A percentile compares a stretch with the other conserved stretches of the same genome.
Conservation (phyloP, 2,113 vertebrate genomes). For the Sinocyclocheilus grahami region DNA sequence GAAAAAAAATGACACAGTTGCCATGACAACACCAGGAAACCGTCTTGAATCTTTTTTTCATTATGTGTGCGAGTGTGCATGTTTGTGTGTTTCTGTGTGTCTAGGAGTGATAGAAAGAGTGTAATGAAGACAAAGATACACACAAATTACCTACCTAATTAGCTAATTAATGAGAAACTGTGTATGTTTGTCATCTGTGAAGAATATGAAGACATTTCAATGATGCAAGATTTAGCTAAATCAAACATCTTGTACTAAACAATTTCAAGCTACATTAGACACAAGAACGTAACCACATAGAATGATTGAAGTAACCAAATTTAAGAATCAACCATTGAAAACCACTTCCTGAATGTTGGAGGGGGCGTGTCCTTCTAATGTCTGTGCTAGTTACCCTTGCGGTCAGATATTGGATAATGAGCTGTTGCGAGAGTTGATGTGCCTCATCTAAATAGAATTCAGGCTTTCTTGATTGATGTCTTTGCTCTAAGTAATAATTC, state of each 20-base stretch:
- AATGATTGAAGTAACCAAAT: not conserved
- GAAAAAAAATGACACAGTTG: slow-evolving; percentile 34
- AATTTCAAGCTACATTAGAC: slow-evolving; percentile 30
- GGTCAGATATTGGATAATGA: slow-evolving; percentile 36
- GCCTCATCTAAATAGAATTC: slow-evolving; percentile 26
- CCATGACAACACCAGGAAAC: slow-evolving; percentile 48
- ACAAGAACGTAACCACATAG: not conserved
- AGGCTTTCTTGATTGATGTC: not conserved
- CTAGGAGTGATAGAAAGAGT: slow-evolving; percentile 37
- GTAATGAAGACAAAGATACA: not conserved
- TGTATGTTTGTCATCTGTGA: slow-evolving; percentile 21
- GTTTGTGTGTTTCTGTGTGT: slow-evolving; percentile 25
- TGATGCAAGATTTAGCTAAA: slow-evolving; percentile 12
- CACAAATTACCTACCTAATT: slow-evolving; percentile 8
- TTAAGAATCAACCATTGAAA: not conserved
- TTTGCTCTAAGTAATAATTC: slow-evolving; percentile 28
- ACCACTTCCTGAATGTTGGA: not conserved
- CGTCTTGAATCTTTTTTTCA: slow-evolving; percentile 24
- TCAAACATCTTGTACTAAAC: slow-evolving; percentile 27
- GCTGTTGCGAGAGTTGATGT: slow-evolving; percentile 32
- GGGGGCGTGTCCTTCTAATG: slow-evolving; percentile 6
- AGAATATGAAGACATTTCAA: slow-evolving; percentile 16
- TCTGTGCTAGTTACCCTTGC: not conserved
- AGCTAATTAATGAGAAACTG: slow-evolving; percentile 1
- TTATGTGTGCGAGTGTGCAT: not conserved